phyloP scores from a whole-genome alignment of 2,113 vertebrate genomes.

The Syngnathus typhle region DNA sequence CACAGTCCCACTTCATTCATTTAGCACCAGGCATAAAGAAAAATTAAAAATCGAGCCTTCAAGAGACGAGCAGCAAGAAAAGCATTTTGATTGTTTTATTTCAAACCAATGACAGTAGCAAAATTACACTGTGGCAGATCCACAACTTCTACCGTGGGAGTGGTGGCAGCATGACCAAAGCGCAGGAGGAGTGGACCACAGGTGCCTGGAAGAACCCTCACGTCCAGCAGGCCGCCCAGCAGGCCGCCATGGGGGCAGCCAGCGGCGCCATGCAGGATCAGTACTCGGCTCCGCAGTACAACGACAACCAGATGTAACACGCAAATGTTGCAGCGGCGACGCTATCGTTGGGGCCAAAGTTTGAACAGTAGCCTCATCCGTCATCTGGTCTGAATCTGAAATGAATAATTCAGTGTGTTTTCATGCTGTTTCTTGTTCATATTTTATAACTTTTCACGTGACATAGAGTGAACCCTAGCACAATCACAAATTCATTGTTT shows the following conservation, averaged over 20 bases:
- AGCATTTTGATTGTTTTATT: too few relatives aligned
- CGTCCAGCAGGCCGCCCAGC: conserved; percentile 86
- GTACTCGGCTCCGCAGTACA: conserved; percentile 53
- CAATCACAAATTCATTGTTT: neutral
- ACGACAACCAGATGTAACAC: conserved; percentile 55
- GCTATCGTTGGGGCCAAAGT: conserved; percentile 25
- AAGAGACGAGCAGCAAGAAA: too few relatives aligned
- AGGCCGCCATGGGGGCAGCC: conserved; percentile 81
- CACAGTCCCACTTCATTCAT: too few relatives aligned
- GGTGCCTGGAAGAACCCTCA: conserved; percentile 96
- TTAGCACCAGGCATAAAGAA: too few relatives aligned
- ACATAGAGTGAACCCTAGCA: neutral
- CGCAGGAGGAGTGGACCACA: conserved; percentile 92
- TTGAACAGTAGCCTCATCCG: neutral
- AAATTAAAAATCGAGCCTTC: too few relatives aligned
- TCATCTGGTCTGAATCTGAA: neutral
- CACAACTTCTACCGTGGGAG: conserved; percentile 96
- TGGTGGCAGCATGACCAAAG: conserved; percentile 90
- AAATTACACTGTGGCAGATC: conserved; percentile 67
- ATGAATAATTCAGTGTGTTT: neutral
- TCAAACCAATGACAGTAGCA: too few relatives aligned
- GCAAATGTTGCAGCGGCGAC: conserved; percentile 4
- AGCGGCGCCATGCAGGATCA: conserved; percentile 75
- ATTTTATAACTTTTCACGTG: neutral
- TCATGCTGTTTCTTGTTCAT: neutral